phyloP scores from a whole-genome alignment of 2,113 vertebrate species.

The Entelurus aequoreus region DNA sequence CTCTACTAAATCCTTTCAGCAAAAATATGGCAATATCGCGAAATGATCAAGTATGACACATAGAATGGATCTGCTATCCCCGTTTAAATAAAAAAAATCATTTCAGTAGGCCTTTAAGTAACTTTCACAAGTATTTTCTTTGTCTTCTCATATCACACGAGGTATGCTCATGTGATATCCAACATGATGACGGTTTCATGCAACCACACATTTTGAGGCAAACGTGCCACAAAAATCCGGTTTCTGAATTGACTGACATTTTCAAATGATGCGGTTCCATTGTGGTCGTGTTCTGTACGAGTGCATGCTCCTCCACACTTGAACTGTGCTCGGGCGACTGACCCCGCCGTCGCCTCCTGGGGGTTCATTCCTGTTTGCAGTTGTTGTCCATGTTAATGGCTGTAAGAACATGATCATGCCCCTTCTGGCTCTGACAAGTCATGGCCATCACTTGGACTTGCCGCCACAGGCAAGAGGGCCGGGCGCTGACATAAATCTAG shows the following conservation, averaged over 20 bases:
- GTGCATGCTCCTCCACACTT: neutral
- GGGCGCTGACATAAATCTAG: slow-evolving; percentile 64
- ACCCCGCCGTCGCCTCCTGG: slow-evolving; percentile 51
- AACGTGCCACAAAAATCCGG: too few relatives aligned
- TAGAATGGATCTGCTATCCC: too few relatives aligned
- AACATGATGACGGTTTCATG: too few relatives aligned
- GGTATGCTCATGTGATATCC: too few relatives aligned
- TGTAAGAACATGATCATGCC: slow-evolving; percentile 69
- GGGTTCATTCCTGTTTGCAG: slow-evolving; percentile 77
- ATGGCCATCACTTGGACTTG: slow-evolving; percentile 70
- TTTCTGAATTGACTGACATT: neutral
- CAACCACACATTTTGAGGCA: too few relatives aligned
- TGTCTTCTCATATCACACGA: too few relatives aligned
- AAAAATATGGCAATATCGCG: too few relatives aligned
- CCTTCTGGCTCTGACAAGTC: slow-evolving; percentile 62
- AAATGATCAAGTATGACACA: too few relatives aligned
- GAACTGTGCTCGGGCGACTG: slow-evolving; percentile 24
- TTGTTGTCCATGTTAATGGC: slow-evolving; percentile 77
- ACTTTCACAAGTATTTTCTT: too few relatives aligned
- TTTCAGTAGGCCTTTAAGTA: too few relatives aligned
- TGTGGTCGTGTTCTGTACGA: neutral
- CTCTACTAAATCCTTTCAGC: too few relatives aligned
- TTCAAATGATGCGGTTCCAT: neutral
- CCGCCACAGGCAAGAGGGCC: slow-evolving; percentile 66
- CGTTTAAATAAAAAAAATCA: too few relatives aligned